Percentiles rank a stretch among this genome's conserved stretches.
These are phyloP conservation scores for Hippopotamyrus pictus DNA, from an alignment of 2,797 vertebrate species.

Conservation along the genomic window DNA sequence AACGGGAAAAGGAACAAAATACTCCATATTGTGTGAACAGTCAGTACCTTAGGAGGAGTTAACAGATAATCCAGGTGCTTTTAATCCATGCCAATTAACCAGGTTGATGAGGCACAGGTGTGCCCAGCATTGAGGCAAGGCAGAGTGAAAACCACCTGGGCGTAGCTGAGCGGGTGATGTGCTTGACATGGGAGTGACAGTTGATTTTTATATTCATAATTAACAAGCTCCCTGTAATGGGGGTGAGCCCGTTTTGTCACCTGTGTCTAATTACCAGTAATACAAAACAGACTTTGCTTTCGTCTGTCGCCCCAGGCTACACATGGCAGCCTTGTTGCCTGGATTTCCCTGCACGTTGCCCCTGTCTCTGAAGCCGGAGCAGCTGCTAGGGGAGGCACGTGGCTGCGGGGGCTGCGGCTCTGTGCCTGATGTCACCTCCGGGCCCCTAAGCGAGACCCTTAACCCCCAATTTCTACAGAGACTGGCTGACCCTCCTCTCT, in stretches of 20 bases:
- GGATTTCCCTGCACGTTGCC: background rate
- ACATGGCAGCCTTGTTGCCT: background rate
- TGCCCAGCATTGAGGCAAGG: background rate
- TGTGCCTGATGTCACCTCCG: background rate
- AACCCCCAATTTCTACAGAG: background rate
- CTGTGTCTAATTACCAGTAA: background rate
- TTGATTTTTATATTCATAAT: slow-evolving; percentile 2
- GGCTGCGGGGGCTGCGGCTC: background rate
- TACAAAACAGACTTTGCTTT: background rate
- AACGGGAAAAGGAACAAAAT: background rate
- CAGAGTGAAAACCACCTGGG: background rate
- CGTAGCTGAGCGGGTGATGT: background rate
- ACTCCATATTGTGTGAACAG: background rate
- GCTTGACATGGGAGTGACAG: background rate
- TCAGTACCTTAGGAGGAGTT: background rate
- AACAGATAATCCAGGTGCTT: background rate
- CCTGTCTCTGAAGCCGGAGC: background rate
- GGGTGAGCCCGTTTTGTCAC: background rate
- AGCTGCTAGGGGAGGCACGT: background rate
- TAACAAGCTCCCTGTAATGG: background rate
- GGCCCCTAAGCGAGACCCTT: background rate
- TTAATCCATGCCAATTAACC: background rate
- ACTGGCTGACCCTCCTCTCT: background rate
- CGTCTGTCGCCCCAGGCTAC: background rate
- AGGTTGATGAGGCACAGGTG: background rate